Evolutionary conservation across 1,140 invertebrate species (phyloP).

Genomic region (Littorina saxatilis): DNA sequence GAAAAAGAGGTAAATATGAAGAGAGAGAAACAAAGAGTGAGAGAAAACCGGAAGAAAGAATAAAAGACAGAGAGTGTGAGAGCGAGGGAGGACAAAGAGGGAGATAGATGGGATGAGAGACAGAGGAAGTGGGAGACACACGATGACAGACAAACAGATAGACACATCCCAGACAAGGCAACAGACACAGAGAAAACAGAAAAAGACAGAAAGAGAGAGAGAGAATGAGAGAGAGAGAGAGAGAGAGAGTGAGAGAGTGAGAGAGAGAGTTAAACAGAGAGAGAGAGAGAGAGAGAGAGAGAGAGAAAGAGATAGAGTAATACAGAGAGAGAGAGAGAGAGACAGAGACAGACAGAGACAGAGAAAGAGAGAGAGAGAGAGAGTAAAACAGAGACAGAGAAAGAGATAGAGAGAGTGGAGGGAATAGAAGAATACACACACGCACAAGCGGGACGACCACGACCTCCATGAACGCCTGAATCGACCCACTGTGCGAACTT

Average conservation of each 20-base stretch:
- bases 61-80: slow-evolving; percentile 36
- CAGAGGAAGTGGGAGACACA: background rate
- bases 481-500: too few relatives aligned
- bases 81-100: slow-evolving; percentile 37
- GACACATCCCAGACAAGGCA: background rate
- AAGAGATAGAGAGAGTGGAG: too few relatives aligned
- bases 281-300: slow-evolving; percentile 21
- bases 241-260: background rate
- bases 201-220: background rate
- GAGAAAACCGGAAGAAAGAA: slow-evolving; percentile 6
- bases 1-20: background rate
- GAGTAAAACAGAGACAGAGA: too few relatives aligned
- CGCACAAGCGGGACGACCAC: too few relatives aligned
- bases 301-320: background rate
- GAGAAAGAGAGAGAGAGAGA: slow-evolving; percentile 6
- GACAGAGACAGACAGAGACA: background rate
- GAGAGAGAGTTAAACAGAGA: too few relatives aligned
- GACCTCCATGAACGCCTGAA: too few relatives aligned
- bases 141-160: background rate
- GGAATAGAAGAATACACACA: background rate
- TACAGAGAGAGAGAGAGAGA: too few relatives aligned
- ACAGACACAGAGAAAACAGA: background rate
- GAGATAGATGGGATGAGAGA: slow-evolving; percentile 33
- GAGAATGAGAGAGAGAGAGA: slow-evolving; percentile 14
- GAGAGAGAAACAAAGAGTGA: too few relatives aligned